phyloP scores from a whole-genome alignment of 2,113 vertebrate genomes.

The Panthera uncia region DNA sequence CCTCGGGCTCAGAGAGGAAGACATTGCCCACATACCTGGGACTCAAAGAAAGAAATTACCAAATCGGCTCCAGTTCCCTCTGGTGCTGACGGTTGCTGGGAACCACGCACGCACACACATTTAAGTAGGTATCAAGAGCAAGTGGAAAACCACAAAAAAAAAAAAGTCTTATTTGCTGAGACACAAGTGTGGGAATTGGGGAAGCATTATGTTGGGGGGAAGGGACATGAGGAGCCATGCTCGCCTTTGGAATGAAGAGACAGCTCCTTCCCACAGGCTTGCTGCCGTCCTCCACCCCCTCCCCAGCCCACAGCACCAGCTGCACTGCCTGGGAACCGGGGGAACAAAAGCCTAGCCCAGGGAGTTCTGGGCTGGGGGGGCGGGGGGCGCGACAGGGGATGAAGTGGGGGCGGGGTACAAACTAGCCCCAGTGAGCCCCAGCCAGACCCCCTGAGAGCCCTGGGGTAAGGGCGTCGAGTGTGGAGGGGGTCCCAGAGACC shows the following conservation, averaged over 20 bases:
- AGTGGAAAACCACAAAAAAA: neutral
- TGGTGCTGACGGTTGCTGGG: neutral
- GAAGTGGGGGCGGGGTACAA: neutral
- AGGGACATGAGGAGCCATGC: neutral
- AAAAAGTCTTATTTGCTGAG: slow-evolving; percentile 43
- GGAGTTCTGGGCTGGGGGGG: slow-evolving; percentile 45
- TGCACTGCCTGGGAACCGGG: slow-evolving; percentile 69
- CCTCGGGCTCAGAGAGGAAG: neutral
- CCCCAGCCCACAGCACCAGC: slow-evolving; percentile 74
- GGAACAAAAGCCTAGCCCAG: slow-evolving; percentile 64
- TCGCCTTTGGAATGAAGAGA: slow-evolving; percentile 62
- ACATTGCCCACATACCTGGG: neutral
- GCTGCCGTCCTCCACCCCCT: slow-evolving; percentile 70
- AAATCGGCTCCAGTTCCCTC: slow-evolving; percentile 14
- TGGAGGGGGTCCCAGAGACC: neutral
- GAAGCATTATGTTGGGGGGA: neutral
- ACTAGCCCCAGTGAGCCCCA: neutral
- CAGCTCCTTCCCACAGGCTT: slow-evolving; percentile 69
- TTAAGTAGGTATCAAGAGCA: slow-evolving; percentile 33
- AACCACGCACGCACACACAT: neutral
- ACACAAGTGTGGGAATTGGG: slow-evolving; percentile 57
- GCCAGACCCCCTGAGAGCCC: neutral
- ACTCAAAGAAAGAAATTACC: slow-evolving; percentile 49
- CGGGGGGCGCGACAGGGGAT: neutral
- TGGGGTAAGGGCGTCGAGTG: rapidly evolving